Evolutionary conservation across 2,797 vertebrate genomes (phyloP).

Genomic region (Poecilia picta): DNA sequence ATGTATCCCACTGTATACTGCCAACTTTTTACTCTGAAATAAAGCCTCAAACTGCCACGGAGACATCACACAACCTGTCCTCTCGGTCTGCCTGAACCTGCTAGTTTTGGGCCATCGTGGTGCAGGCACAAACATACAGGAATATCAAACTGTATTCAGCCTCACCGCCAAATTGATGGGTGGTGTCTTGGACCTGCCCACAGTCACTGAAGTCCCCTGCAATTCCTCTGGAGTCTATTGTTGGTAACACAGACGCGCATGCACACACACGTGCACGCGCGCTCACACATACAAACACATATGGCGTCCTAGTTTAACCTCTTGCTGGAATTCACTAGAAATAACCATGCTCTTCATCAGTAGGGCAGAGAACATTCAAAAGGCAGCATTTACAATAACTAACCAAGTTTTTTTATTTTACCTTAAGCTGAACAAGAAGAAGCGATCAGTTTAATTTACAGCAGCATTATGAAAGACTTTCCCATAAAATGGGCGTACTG

Average conservation of each 20-base stretch:
- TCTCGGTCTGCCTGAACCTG: constrained; percentile 73
- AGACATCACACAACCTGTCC: constrained; percentile 78
- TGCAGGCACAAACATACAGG: constrained; percentile 80
- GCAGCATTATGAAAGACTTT: constrained; percentile 57
- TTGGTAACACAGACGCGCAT: constrained; percentile 76
- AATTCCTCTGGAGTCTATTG: constrained; percentile 82
- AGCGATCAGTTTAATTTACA: constrained; percentile 12
- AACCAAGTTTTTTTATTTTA: constrained; percentile 21
- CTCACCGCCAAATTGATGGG: constrained; percentile 85
- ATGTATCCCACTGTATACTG: constrained; percentile 44
- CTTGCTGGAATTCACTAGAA: constrained; percentile 69
- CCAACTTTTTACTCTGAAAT: constrained; percentile 63
- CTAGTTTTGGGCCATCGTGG: constrained; percentile 75
- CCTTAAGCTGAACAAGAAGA: constrained; percentile 26
- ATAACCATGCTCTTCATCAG: constrained; percentile 42
- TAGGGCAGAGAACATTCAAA: constrained; percentile 20
- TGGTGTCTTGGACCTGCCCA: constrained; percentile 83
- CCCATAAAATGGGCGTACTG: constrained; percentile 69
- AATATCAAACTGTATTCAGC: constrained; percentile 83
- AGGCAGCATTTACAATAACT: constrained; percentile 24
- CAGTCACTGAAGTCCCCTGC: constrained; percentile 82
- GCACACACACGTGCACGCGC: constrained; percentile 42
- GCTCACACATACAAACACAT: constrained; percentile 64
- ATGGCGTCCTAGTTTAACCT: constrained; percentile 78
- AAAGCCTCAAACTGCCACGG: constrained; percentile 75